Evolutionary conservation across 1,140 invertebrate genomes (phyloP), one percentile per base, ranked within the genome.

Genomic region (Drosophila sucinea): DNA sequence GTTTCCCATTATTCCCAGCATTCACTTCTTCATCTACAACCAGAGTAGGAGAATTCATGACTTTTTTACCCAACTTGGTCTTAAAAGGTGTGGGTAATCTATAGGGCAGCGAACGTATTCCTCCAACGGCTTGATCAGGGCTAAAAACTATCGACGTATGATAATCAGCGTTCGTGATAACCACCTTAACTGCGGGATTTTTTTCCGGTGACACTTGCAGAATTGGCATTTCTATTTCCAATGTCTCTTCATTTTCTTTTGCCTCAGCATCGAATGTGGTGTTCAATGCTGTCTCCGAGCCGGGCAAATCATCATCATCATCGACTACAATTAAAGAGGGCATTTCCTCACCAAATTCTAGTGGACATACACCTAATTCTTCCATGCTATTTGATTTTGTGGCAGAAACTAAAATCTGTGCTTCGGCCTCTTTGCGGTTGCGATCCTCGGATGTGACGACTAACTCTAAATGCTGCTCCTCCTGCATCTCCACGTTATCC

Each of bases 1-100:
- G 54, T 2, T 27, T 1, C 29, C 54, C 25, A 38, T 17, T 27
- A 25, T 35, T 17, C 2, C 10, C 6, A 3, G 35, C 2, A n/a
- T 1, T 23, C 35, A 3, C 0, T 17, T 38, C 5, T 2, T 65
- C 64, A n/a, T 33, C 23, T 23, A 27, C 6, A 6, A 32, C 17
- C 7, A 5, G 5, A 57, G 17, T 32, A 1, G 27, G 3, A 4
- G 29, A 55, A 5, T 60, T 40, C 0, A 40, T 10, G 29, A 81
- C 67, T 5, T 44, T 40, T 6, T 69, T 70, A 2, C 29, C 55
- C 30, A 47, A 1, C 4, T 64, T 81, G 29, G 25, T 5, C n/a
- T 75, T 72, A 1, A 60, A 65, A 0, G 84, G 84, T 0, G 74
- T 89, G 0, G 84, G 64, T 29, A 90, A 82, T 4, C 63, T 62